Evolutionary conservation across 2,797 vertebrate genomes (phyloP).

Genomic region (Arremon brunneinucha): DNA sequence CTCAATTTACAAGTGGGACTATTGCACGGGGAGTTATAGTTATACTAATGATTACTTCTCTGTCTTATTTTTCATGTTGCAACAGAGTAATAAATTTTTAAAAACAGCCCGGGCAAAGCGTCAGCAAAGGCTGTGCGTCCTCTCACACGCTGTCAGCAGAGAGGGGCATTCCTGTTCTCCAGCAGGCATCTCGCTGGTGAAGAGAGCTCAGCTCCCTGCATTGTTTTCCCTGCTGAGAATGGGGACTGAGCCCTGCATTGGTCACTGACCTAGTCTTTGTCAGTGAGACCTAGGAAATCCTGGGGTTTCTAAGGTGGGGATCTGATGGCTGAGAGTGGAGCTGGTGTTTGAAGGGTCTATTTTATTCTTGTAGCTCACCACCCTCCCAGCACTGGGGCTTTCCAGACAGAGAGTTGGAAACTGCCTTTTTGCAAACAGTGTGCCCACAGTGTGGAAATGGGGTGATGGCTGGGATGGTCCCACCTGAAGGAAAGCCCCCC

Average conservation of each 20-base stretch:
- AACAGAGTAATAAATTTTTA: constrained; percentile 85
- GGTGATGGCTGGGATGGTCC: background rate
- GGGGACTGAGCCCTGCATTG: background rate
- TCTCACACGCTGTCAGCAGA: background rate
- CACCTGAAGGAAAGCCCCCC: background rate
- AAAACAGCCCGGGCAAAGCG: constrained; percentile 74
- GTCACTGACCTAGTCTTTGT: background rate
- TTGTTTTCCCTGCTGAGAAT: background rate
- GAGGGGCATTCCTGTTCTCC: background rate
- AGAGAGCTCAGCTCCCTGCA: background rate
- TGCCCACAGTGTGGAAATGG: background rate
- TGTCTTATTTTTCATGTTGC: constrained; percentile 84
- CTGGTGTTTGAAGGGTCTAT: background rate
- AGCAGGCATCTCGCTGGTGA: rapidly evolving
- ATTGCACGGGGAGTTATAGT: constrained; percentile 79
- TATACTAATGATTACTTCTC: constrained; percentile 83
- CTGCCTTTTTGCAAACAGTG: background rate
- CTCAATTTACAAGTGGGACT: constrained; percentile 82
- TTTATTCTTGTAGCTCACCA: background rate
- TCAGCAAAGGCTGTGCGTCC: constrained; percentile 47
- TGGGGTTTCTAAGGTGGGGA: background rate
- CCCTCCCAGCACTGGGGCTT: background rate
- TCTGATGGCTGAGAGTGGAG: background rate
- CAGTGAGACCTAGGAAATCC: background rate
- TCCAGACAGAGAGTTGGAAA: background rate